Conservation (phyloP, 2,797 vertebrate genomes). For the Poecilia wingei region DNA sequence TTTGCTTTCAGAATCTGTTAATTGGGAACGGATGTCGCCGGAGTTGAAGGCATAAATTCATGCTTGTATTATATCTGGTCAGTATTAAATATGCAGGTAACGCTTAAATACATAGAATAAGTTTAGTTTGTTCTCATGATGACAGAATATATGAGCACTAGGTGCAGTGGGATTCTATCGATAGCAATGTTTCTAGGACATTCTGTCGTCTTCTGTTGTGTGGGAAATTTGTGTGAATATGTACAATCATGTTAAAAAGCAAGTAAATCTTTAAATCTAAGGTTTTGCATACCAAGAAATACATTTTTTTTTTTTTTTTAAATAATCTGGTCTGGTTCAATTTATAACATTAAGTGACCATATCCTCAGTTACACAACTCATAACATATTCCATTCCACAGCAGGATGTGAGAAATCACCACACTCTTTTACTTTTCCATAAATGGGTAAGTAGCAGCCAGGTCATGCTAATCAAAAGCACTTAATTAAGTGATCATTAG, state of each 20-base stretch:
- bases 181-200: not conserved
- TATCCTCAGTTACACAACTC: conserved; percentile 13
- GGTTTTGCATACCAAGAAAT: not conserved
- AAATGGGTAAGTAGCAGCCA: not conserved
- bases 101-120: conserved; percentile 19
- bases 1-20: not conserved
- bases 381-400: not conserved
- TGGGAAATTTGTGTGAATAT: not conserved
- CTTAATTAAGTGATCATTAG: conserved; percentile 11
- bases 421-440: not conserved
- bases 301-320: not conserved
- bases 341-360: conserved; percentile 1
- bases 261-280: not conserved
- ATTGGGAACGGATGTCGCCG: not conserved
- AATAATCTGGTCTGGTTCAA: not conserved
- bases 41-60: not conserved
- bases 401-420: not conserved
- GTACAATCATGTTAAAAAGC: not conserved
- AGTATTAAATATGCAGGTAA: conserved; percentile 53
- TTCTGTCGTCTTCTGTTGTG: not conserved
- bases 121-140: conserved; percentile 24
- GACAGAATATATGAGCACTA: not conserved
- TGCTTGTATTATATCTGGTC: conserved; percentile 30
- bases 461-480: conserved; percentile 6
- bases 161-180: not conserved